Evolutionary conservation across 1,140 invertebrate genomes (phyloP).

Genomic region (Conus betulinus): DNA sequence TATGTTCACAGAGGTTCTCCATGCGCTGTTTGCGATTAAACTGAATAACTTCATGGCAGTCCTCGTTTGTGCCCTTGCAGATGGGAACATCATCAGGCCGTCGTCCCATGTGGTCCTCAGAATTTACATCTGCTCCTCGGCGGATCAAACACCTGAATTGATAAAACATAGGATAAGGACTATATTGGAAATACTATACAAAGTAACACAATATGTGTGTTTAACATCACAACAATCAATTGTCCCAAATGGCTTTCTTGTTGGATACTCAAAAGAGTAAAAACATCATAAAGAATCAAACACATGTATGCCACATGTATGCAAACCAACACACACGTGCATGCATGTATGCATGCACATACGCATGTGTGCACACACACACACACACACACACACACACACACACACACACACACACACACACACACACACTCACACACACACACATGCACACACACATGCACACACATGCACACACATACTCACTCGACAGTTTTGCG

Average conservation of each 20-base stretch:
- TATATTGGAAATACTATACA: not conserved
- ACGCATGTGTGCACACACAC: not conserved
- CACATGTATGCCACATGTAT: not conserved
- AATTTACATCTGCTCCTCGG: constrained; percentile 67
- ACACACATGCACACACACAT: no score
- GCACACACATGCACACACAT: no score
- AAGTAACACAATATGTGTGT: not conserved
- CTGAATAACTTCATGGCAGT: constrained; percentile 61
- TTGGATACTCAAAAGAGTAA: no score
- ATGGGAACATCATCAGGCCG: constrained; percentile 62
- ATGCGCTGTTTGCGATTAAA: constrained; percentile 56
- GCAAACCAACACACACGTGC: not conserved
- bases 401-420: no score
- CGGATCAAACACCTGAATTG: constrained; percentile 63
- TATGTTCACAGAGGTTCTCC: constrained; percentile 43
- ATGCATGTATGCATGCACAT: not conserved
- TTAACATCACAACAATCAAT: no score
- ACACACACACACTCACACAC: no score
- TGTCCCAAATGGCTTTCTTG: no score
- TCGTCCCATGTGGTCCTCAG: constrained; percentile 59
- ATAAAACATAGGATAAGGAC: not conserved
- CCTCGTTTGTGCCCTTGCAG: constrained; percentile 40
- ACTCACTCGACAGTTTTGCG: constrained; percentile 66
- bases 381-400: not conserved
- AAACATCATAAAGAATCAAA: no score